Percentiles rank a stretch among this genome's conserved stretches.
Evolutionary conservation across 2,888 invertebrate genomes (phyloP).

Genomic region (Ochlodes sylvanus): DNA sequence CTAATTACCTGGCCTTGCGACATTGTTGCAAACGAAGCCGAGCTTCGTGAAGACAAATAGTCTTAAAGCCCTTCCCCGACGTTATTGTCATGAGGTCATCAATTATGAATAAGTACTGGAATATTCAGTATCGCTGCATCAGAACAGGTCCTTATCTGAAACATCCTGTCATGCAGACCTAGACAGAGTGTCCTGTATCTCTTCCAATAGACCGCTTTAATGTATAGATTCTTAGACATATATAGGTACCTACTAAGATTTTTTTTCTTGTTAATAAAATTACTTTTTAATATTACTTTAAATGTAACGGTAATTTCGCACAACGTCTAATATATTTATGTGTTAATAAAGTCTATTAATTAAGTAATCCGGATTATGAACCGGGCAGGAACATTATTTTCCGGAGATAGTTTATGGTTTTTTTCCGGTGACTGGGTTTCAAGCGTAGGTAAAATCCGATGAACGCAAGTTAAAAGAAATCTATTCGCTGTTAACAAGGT

Average conservation of each 20-base stretch:
- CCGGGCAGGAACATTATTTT: no score
- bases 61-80: background rate
- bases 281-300: no score
- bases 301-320: no score
- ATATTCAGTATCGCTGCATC: constrained; percentile 48
- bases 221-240: background rate
- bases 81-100: constrained; percentile 36
- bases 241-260: background rate
- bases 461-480: no score
- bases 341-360: no score
- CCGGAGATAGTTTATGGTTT: no score
- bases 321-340: no score
- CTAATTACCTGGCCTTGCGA: background rate
- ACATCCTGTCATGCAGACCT: constrained; percentile 48
- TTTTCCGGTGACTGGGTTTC: no score
- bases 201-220: background rate
- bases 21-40: constrained; percentile 1
- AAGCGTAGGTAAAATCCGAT: no score
- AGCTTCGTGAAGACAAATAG: constrained; percentile 7
- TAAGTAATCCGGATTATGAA: no score
- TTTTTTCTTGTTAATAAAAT: no score
- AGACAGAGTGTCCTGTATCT: constrained; percentile 47
- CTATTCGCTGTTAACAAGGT: no score
- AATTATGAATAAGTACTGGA: constrained; percentile 41
- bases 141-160: constrained; percentile 48